Percentiles rank a stretch among this genome's conserved stretches.
These are phyloP conservation scores for Mesembrinibis cayennensis DNA, from an alignment of 2,113 vertebrate genomes.

Conservation along the genomic window DNA sequence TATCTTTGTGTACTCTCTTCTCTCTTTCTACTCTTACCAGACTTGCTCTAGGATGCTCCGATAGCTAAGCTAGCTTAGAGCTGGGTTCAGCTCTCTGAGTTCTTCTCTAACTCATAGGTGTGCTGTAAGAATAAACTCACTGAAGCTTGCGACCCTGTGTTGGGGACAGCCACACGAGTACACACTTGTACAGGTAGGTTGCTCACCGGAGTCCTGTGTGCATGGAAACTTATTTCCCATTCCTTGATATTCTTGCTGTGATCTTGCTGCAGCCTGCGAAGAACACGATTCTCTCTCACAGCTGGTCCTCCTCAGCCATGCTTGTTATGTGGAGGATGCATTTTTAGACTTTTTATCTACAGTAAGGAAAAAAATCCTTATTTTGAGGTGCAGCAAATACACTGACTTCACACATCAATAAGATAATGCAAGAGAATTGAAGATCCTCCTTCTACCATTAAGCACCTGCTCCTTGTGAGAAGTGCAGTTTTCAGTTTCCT, in stretches of 20 bases:
- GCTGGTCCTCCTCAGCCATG: not conserved
- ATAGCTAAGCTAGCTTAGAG: not conserved
- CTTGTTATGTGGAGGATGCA: not conserved
- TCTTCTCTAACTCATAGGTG: not conserved
- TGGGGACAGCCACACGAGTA: not conserved
- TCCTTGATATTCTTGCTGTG: not conserved
- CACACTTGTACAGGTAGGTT: not conserved
- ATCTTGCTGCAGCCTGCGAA: not conserved
- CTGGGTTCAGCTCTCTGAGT: not conserved
- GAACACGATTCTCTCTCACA: constrained; percentile 11
- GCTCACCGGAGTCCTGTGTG: not conserved
- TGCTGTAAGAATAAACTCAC: not conserved
- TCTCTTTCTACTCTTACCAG: not conserved
- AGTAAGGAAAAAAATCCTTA: not conserved
- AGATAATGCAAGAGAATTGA: constrained; percentile 12
- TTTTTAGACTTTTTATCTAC: constrained; percentile 44
- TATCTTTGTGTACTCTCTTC: not conserved
- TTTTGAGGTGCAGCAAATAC: not conserved
- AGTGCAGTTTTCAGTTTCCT: constrained; percentile 26
- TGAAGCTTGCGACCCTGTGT: not conserved
- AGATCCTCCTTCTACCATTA: constrained; percentile 1
- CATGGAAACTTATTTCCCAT: not conserved
- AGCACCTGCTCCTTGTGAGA: not conserved
- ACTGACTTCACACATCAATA: not conserved
- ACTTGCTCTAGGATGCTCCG: not conserved